These are phyloP conservation scores for Drosophila virilis DNA, from an alignment of 1,140 invertebrate genomes.

Conservation along the genomic window DNA sequence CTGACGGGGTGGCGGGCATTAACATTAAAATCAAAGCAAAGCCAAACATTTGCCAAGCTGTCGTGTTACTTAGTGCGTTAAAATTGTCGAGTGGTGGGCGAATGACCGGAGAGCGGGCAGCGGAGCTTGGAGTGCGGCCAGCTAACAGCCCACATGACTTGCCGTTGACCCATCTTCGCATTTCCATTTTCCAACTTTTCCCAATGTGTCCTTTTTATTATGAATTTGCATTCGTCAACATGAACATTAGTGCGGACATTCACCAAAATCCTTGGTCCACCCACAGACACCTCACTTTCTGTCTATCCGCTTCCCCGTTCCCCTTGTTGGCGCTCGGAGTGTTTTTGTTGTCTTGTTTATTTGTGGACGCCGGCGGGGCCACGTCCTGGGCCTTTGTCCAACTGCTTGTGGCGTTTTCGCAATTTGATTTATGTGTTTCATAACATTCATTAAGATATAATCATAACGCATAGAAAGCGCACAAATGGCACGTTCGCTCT, in stretches of 20 bases:
- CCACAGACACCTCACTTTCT: background rate
- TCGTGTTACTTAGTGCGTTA: slow-evolving; percentile 62
- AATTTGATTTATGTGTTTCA: slow-evolving; percentile 81
- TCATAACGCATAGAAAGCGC: slow-evolving; percentile 71
- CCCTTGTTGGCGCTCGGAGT: slow-evolving; percentile 1
- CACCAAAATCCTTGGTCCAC: background rate
- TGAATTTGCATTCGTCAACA: slow-evolving; percentile 75
- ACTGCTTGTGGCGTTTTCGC: slow-evolving; percentile 75
- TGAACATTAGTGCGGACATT: slow-evolving; percentile 50
- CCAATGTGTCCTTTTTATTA: slow-evolving; percentile 50
- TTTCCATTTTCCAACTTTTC: slow-evolving; percentile 5
- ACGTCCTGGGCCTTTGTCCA: slow-evolving; percentile 56
- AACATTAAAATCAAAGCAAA: slow-evolving; percentile 76
- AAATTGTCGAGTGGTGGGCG: slow-evolving; percentile 6
- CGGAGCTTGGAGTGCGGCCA: background rate
- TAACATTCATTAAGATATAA: slow-evolving; percentile 82
- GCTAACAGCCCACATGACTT: slow-evolving; percentile 25
- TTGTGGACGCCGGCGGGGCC: slow-evolving; percentile 27
- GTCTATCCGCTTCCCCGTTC: background rate
- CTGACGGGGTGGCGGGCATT: slow-evolving; percentile 19
- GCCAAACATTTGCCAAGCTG: slow-evolving; percentile 76
- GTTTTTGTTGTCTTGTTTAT: slow-evolving; percentile 45
- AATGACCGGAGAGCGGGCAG: background rate
- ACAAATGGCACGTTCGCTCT: slow-evolving; percentile 36
- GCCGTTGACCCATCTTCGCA: background rate